Evolutionary conservation across 2,113 vertebrate species (phyloP), one percentile per base, ranked within the genome.

Genomic region (Lathamus discolor): DNA sequence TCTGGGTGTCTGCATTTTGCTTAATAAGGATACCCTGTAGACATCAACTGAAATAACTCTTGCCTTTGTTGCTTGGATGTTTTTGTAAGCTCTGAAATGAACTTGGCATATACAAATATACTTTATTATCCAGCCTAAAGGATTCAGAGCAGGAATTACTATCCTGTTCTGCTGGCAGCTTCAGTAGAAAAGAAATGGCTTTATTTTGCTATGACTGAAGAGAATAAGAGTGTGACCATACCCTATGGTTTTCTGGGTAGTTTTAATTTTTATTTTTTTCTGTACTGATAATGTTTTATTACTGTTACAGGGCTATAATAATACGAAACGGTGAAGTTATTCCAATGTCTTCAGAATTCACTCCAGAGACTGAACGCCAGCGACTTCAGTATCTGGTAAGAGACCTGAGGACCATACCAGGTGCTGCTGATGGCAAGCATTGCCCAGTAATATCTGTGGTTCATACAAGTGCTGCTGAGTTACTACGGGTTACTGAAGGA

Each of bases 351-450:
- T 98, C 99, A 44, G 99, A 99, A 97, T 99, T 99, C 97, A 99
- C 99, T 31, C 99, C 99, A 1, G 99, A 99, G 92, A 99, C 99
- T 0, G 99, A 99, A 89, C 98, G 99, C 41, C 99, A 99, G 95
- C 96, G 99, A 66, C 99, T 99, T 67, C 99, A 99, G 95, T 99
- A 99, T 96, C 98, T 99, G 98, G 99, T 99, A 98, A 98, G 98
- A 91, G 61, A 51, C 61, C 3, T 7, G 18, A 49, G 23, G 44
- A 82, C 28, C 57, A 69, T 66, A 73, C 63, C n/a, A 62, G 37
- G 5, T 55, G 46, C n/a, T 93, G 66, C 14, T 94, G 61, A 3
- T 91, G 64, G 6, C 25, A 35, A 29, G 51, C 33, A 17, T 52
- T 80, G 52, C 52, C 48, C 3, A 6, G 39, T 75, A 84, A 44